Evolutionary conservation across 2,797 vertebrate species (phyloP).

Genomic region (Morus bassanus): DNA sequence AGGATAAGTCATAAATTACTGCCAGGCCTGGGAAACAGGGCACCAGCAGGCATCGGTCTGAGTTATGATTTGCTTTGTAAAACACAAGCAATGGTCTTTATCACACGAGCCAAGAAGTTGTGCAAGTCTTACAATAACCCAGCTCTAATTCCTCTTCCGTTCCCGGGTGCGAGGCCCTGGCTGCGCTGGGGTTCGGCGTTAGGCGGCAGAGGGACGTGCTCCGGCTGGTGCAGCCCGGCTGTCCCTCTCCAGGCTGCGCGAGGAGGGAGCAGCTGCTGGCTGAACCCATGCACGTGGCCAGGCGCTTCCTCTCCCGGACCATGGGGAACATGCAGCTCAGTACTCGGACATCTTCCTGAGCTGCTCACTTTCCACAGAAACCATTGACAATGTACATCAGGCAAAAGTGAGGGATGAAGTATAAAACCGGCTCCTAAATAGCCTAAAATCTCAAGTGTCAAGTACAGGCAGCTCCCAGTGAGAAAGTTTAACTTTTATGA

Average conservation of each 20-base stretch:
- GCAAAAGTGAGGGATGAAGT: not conserved
- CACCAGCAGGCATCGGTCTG: not conserved
- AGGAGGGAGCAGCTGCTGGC: not conserved
- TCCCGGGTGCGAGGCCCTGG: not conserved
- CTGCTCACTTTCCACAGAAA: not conserved
- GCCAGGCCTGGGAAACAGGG: not conserved
- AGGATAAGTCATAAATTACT: not conserved
- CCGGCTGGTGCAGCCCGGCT: not conserved
- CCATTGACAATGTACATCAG: not conserved
- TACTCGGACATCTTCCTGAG: not conserved
- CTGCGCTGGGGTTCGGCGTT: accelerated
- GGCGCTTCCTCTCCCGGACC: not conserved
- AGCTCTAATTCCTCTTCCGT: not conserved
- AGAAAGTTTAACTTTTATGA: not conserved
- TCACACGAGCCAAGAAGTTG: not conserved
- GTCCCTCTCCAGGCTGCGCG: not conserved
- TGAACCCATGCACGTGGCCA: not conserved
- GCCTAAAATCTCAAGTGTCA: not conserved
- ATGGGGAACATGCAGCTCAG: not conserved
- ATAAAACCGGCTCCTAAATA: not conserved
- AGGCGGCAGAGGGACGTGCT: not conserved
- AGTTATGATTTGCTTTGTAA: not conserved
- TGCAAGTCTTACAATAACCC: not conserved
- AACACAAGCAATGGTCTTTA: not conserved
- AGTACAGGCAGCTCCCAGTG: not conserved